Conservation (phyloP, 35 echinoderm and acorn worm species). For the Amphiura filiformis region DNA sequence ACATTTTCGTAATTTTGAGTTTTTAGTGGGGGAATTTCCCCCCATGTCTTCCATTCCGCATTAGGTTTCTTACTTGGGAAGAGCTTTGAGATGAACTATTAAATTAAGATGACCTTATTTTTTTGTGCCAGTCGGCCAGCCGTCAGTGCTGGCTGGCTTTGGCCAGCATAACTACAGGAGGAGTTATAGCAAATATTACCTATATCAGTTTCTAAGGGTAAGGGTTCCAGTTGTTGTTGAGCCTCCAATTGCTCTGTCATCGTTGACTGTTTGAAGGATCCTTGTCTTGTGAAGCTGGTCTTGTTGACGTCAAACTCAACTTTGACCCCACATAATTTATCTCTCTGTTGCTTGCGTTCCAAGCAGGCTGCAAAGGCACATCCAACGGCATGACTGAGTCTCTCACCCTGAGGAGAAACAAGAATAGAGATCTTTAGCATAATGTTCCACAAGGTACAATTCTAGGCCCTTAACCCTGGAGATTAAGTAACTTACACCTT, state of each 20-base stretch:
- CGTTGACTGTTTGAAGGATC: slow-evolving; percentile 76
- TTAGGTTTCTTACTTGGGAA: no score
- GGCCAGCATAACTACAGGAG: no score
- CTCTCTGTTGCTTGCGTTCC: slow-evolving; percentile 86
- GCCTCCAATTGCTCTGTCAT: slow-evolving; percentile 85
- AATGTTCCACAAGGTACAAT: no score
- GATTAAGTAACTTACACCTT: no score
- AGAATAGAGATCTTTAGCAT: not conserved
- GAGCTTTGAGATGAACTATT: no score
- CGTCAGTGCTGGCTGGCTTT: not conserved
- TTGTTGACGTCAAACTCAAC: slow-evolving; percentile 99
- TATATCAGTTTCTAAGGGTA: slow-evolving; percentile 68
- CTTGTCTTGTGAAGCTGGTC: slow-evolving; percentile 89
- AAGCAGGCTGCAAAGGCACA: slow-evolving; percentile 95
- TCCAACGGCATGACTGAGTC: slow-evolving; percentile 94
- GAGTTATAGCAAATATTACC: slow-evolving; percentile 69
- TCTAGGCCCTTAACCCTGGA: no score
- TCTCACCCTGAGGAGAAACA: slow-evolving; percentile 54
- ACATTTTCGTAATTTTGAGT: no score
- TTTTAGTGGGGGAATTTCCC: no score
- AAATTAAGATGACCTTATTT: no score
- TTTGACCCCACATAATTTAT: slow-evolving; percentile 92
- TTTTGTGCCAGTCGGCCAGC: not conserved
- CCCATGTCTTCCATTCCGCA: no score
- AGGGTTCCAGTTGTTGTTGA: slow-evolving; percentile 35